Conservation (phyloP, 2,888 invertebrate genomes). For the Monochamus alternatus region DNA sequence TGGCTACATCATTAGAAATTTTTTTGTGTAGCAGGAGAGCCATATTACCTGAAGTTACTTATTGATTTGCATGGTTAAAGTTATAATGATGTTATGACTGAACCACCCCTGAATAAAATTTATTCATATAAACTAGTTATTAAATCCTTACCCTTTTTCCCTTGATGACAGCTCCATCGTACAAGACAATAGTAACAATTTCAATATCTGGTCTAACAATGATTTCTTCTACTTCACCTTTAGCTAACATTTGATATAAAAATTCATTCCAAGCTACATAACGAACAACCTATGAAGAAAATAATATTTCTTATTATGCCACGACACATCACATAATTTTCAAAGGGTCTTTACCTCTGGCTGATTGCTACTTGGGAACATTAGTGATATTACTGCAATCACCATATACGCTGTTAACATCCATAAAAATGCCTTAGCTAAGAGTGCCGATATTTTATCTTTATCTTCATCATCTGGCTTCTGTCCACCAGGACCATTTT, state of each 20-base stretch:
- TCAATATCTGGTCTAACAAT: constrained; percentile 89
- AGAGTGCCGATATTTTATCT: constrained; percentile 80
- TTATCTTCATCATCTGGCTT: constrained; percentile 76
- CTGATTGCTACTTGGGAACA: constrained; percentile 81
- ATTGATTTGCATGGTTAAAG: too few species aligned
- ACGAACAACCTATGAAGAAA: constrained; percentile 74
- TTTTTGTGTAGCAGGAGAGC: too few species aligned
- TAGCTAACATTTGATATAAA: constrained; percentile 92
- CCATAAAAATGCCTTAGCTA: constrained; percentile 87
- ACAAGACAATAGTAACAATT: constrained; percentile 87
- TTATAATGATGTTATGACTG: too few species aligned
- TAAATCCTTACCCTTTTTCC: constrained; percentile 76
- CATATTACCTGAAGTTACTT: too few species aligned
- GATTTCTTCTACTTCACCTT: constrained; percentile 93
- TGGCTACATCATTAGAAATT: too few species aligned
- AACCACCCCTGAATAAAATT: too few species aligned
- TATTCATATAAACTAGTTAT: too few species aligned
- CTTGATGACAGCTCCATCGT: constrained; percentile 90
- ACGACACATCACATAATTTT: constrained; percentile 13
- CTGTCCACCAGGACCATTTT: constrained; percentile 47
- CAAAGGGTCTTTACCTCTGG: constrained; percentile 76
- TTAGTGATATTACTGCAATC: constrained; percentile 80
- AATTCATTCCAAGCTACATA: constrained; percentile 98
- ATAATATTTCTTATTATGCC: neutral
- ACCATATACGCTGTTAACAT: constrained; percentile 84